phyloP scores from a whole-genome alignment of 2,888 invertebrate species.

The Sicus ferrugineus region DNA sequence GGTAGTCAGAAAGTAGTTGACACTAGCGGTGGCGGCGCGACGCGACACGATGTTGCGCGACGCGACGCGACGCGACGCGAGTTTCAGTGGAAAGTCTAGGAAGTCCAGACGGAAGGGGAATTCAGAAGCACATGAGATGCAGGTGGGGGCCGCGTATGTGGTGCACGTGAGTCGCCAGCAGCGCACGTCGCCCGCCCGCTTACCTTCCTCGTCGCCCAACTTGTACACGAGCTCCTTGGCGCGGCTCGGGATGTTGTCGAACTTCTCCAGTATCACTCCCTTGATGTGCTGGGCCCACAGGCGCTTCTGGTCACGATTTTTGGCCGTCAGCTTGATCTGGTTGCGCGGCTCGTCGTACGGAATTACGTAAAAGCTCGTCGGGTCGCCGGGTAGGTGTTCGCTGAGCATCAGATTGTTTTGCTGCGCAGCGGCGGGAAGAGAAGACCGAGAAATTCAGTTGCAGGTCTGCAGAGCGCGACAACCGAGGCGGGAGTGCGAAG shows the following conservation, averaged over 20 bases:
- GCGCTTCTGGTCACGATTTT: conserved; percentile 65
- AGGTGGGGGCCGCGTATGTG: background rate
- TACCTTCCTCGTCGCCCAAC: conserved; percentile 69
- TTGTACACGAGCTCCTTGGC: conserved; percentile 88
- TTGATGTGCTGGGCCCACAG: conserved; percentile 65
- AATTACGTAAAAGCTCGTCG: conserved; percentile 94
- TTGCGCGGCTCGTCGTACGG: conserved; percentile 94
- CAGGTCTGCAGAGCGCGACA: background rate
- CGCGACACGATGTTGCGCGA: too few relatives aligned
- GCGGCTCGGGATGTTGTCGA: conserved; percentile 93
- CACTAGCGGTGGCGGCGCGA: background rate
- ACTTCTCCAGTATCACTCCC: conserved; percentile 92
- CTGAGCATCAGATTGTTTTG: conserved; percentile 97
- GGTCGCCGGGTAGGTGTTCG: conserved; percentile 92
- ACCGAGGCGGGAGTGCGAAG: too few relatives aligned
- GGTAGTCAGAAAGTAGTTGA: background rate
- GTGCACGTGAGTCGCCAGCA: background rate
- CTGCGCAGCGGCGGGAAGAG: conserved; percentile 67
- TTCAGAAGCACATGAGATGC: background rate
- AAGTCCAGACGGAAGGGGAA: conserved; percentile 31
- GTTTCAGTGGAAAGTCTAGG: background rate
- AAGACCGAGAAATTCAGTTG: background rate
- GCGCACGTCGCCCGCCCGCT: conserved; percentile 42
- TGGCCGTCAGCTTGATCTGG: conserved; percentile 77
- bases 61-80: too few relatives aligned